These are phyloP conservation scores for Dicrurus megarhynchus DNA, from an alignment of 2,113 vertebrate genomes.

Conservation along the genomic window DNA sequence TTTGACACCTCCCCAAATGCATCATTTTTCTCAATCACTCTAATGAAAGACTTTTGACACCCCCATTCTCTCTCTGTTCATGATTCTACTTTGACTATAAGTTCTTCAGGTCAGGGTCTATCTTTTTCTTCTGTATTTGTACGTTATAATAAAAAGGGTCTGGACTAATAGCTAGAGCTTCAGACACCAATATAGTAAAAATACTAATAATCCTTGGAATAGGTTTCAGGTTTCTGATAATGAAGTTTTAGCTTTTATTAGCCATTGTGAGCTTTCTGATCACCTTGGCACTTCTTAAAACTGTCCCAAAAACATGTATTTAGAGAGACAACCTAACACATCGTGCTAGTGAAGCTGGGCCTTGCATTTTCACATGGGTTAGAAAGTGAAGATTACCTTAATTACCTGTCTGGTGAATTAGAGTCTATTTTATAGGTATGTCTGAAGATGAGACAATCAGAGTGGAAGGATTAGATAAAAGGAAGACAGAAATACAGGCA, in stretches of 20 bases:
- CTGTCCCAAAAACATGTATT: neutral
- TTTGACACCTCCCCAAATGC: conserved; percentile 66
- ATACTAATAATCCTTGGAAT: conserved; percentile 6
- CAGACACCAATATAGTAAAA: neutral
- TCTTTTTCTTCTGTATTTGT: conserved; percentile 30
- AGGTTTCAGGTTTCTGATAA: neutral
- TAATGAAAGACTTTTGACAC: conserved; percentile 62
- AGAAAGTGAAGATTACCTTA: neutral
- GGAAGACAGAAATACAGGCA: neutral
- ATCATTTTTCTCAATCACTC: conserved; percentile 61
- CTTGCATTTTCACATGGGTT: neutral
- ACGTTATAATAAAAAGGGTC: conserved; percentile 3
- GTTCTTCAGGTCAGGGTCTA: conserved; percentile 58
- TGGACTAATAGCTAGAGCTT: conserved; percentile 7
- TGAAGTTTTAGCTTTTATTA: neutral
- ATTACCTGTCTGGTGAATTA: neutral
- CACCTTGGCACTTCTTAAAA: neutral
- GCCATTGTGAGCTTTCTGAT: neutral
- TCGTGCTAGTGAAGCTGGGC: neutral
- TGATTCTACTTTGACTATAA: conserved; percentile 43
- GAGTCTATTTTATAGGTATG: neutral
- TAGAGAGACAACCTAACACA: neutral
- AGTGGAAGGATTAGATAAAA: neutral
- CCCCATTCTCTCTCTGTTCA: conserved; percentile 33
- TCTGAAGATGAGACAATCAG: neutral